Percentiles rank a stretch among this genome's conserved stretches.
Conservation (phyloP, 2,797 vertebrate species). For the Pipistrellus pygmaeus region DNA sequence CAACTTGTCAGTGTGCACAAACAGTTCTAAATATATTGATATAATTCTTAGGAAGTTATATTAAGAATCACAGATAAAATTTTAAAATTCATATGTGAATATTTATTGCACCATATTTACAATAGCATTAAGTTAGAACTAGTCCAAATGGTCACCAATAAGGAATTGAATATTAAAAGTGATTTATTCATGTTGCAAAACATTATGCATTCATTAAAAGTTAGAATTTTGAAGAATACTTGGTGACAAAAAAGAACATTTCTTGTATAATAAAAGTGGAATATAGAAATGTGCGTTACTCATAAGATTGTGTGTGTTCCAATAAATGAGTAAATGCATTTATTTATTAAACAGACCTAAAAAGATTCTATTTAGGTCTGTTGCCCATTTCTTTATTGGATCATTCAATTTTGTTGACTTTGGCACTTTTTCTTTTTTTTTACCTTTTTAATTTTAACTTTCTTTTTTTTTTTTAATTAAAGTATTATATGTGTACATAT, state of each 20-base stretch:
- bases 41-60: neutral
- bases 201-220: neutral
- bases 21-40: constrained; percentile 1
- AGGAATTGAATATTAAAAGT: neutral
- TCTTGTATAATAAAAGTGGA: neutral
- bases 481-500: too few relatives aligned
- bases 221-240: neutral
- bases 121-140: neutral
- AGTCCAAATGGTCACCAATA: neutral
- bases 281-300: neutral
- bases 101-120: neutral
- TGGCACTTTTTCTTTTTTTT: too few relatives aligned
- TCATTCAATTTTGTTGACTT: too few relatives aligned
- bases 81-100: neutral
- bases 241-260: neutral
- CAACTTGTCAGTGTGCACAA: neutral
- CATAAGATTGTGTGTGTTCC: neutral
- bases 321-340: neutral
- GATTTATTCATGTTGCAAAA: neutral
- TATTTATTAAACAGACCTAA: neutral
- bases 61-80: constrained; percentile 4
- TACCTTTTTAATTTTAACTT: too few relatives aligned
- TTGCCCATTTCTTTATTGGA: too few relatives aligned
- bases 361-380: too few relatives aligned
- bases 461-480: too few relatives aligned